Evolutionary conservation across 2,113 vertebrate species (phyloP).

Genomic region (Lepus americanus): DNA sequence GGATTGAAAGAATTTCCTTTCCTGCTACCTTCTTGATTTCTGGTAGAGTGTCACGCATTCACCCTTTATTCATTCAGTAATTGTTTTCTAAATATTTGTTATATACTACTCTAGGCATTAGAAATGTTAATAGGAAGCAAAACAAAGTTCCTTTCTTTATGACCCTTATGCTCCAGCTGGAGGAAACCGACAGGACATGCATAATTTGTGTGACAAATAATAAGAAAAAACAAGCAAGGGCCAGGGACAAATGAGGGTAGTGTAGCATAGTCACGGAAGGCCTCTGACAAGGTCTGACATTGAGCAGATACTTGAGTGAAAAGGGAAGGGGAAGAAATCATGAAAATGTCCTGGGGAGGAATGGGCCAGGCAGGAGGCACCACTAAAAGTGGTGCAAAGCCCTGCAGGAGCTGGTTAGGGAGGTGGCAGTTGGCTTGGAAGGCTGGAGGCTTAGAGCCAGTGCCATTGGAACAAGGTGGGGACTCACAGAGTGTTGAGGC

Average conservation of each 20-base stretch:
- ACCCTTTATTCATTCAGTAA: not conserved
- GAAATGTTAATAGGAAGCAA: not conserved
- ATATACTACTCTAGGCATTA: not conserved
- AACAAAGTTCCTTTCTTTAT: not conserved
- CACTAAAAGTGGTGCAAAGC: too few relatives aligned
- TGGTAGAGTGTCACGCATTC: not conserved
- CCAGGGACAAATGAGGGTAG: not conserved
- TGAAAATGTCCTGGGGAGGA: not conserved
- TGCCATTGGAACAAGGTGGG: not conserved
- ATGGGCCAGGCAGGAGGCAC: not conserved
- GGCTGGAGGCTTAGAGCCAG: not conserved
- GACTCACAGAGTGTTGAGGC: not conserved
- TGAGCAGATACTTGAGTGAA: not conserved
- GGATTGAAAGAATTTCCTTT: not conserved
- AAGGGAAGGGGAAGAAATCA: not conserved
- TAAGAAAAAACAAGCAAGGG: not conserved
- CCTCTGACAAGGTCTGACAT: not conserved
- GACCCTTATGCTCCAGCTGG: not conserved
- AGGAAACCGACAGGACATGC: not conserved
- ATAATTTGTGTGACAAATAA: not conserved
- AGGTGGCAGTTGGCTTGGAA: not conserved
- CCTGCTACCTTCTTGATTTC: not conserved
- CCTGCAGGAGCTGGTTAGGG: fast-evolving
- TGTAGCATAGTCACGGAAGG: not conserved
- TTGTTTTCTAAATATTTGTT: not conserved